Evolutionary conservation across 2,888 invertebrate species (phyloP), one percentile per base, ranked within the genome.

Genomic region (Polydrusus tereticollis): DNA sequence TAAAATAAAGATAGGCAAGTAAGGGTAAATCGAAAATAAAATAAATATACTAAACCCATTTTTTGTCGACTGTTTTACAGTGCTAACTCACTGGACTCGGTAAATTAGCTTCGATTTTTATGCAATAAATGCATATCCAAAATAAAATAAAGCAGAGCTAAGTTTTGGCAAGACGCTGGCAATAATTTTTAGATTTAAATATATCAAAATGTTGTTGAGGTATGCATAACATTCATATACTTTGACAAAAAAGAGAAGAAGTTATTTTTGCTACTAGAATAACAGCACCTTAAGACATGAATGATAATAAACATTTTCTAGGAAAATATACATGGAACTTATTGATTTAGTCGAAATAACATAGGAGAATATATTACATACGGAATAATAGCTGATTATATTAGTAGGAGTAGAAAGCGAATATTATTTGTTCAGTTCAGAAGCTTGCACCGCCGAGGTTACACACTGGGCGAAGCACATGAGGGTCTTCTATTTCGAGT

Each of bases 141-240:
- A 59, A 36, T 59, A 59, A 67, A 67, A 67, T 59, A 57, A 67
- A 67, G 47, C 67, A 59, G 67, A 38, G 10, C 26, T 21, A 21
- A 14, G 45, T 47, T 67, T 67, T 67, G 67, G 67, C 67, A 67
- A 67, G 58, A 45, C 20, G 18, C 14, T 4, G 45, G 59, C 57
- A 20, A 29, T 58, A 26, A 67, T 67, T 67, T 67, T n/a, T 67
- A 67, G 59, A 58, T 59, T 59, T 69, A 55, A 60, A 62, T 20
- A 55, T 69, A 69, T 69, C 62, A 60, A 69, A 69, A 69, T 62
- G 69, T 43, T 57, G 41, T 41, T 38, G 59, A 59, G 59, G 59
- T 59, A 59, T 59, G 59, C 43, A 43, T 43, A 59, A 59, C 41
- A 43, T n/a, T n/a, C n/a, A n/a, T 59, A 59, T 59, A 59, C 41